Evolutionary conservation across 2,113 vertebrate species (phyloP), one percentile per base, ranked within the genome.

Genomic region (Baryphthengus martii): DNA sequence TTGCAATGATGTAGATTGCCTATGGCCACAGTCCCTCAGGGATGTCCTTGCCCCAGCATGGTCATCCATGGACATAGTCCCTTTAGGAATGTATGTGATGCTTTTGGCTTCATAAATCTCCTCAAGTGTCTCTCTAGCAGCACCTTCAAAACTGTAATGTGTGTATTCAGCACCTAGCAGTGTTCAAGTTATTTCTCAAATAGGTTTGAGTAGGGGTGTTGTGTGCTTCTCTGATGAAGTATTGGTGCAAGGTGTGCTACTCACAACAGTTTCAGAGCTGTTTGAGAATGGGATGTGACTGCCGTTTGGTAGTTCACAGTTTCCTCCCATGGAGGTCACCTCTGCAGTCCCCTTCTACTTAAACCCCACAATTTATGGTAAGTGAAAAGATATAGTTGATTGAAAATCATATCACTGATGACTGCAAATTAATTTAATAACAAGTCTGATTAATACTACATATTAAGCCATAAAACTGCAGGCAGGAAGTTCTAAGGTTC

Each of bases 121-220:
- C 3, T 80, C 5, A 3, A 72, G 18, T 4, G 1, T 23, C 35
- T 65, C 10, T 66, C 20, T 40, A 65, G 29, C 33, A 59, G 8
- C 6, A 45, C 6, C 9, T 63, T 35, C 12, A 37, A 31, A 80
- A 86, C 7, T 6, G 2, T 35, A 20, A 9, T 24, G 19, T 19
- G 15, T 39, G 8, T 47, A 24, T 66, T 24, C 33, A 78, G 29
- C 5, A 5, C 26, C 17, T 16, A 71, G 8, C 4, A 39, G 10
- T 39, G 77, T 65, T 9, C 26, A 28, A 10, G 65, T 73, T 52
- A 20, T 70, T 73, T 93, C 33, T 85, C 33, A 87, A 28, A 39
- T 33, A 39, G 2, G 1, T 47, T 44, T 39, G 14, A 35, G 5
- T 28, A 33, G 2, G 11, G 13, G 1, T 77, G 14, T 3, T 55